Evolutionary conservation across 2,113 vertebrate genomes (phyloP).

Genomic region (Gobius niger): DNA sequence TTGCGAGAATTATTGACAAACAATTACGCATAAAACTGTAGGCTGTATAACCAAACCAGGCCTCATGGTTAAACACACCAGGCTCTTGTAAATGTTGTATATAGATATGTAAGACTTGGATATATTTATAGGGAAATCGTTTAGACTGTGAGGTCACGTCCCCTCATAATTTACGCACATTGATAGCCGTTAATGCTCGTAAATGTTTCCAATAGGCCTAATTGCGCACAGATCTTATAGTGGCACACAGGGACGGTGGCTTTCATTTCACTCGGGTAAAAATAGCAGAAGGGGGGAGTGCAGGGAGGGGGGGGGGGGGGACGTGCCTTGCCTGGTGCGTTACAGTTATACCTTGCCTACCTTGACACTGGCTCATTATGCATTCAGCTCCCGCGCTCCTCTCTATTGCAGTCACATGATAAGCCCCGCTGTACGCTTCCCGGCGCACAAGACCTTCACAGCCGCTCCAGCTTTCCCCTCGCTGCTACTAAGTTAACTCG

Average conservation of each 20-base stretch:
- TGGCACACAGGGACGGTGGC: neutral
- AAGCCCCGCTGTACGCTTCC: constrained; percentile 9
- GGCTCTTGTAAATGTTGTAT: no score
- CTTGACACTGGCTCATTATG: constrained; percentile 30
- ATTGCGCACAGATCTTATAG: neutral
- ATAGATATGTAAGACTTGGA: neutral
- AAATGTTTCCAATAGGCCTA: constrained; percentile 4
- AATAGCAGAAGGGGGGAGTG: neutral
- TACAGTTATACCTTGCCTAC: constrained; percentile 7
- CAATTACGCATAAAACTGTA: no score
- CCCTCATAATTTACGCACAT: neutral
- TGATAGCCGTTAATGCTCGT: constrained; percentile 5
- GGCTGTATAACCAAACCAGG: no score
- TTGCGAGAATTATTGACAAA: no score
- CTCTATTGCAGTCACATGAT: constrained; percentile 42
- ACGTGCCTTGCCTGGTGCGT: neutral
- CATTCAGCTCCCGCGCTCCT: constrained; percentile 30
- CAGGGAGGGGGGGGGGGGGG: neutral
- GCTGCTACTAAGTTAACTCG: constrained; percentile 10
- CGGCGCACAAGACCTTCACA: constrained; percentile 11
- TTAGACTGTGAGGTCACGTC: neutral
- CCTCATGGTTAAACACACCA: no score
- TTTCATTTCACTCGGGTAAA: constrained; percentile 9
- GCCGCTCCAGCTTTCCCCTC: constrained; percentile 6
- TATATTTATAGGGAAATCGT: neutral